Conservation (phyloP, 1,140 invertebrate genomes). For the Drosophila busckii region DNA sequence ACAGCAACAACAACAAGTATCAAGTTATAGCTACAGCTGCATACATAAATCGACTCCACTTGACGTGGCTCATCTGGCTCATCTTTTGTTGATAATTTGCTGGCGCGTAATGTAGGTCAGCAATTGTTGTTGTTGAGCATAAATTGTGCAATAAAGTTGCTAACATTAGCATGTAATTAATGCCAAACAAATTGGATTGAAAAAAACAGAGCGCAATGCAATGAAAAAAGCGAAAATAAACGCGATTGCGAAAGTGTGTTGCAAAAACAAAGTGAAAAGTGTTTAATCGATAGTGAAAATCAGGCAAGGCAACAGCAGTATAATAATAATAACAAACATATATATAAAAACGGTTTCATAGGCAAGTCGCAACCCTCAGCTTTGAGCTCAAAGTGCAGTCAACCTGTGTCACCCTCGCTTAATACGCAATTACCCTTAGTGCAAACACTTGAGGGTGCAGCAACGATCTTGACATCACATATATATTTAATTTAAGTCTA, state of each 20-base stretch:
- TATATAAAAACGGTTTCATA: conserved; percentile 39
- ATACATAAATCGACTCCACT: neutral
- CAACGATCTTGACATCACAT: too few species aligned
- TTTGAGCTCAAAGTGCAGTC: conserved; percentile 34
- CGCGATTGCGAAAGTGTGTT: conserved; percentile 41
- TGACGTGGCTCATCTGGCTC: conserved; percentile 24
- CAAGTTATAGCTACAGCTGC: conserved; percentile 4
- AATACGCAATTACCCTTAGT: conserved; percentile 25
- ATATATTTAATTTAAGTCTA: too few species aligned
- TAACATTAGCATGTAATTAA: conserved; percentile 29
- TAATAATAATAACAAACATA: conserved; percentile 14
- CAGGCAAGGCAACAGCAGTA: conserved; percentile 28
- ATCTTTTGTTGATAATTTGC: conserved; percentile 33
- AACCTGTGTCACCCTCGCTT: conserved; percentile 16
- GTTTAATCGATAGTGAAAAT: conserved; percentile 70
- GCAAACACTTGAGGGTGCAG: too few species aligned
- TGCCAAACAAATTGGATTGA: conserved; percentile 42
- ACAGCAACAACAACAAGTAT: conserved; percentile 14
- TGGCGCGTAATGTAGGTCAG: conserved; percentile 63
- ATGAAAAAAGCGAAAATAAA: conserved; percentile 43
- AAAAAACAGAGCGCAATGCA: conserved; percentile 34
- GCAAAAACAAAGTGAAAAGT: conserved; percentile 33
- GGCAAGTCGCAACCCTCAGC: conserved; percentile 20
- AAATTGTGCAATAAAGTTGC: conserved; percentile 33
- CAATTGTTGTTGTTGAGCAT: conserved; percentile 20